These are phyloP conservation scores for Cremastinae sp. DNA, from an alignment of 2,888 invertebrate species.

Conservation along the genomic window DNA sequence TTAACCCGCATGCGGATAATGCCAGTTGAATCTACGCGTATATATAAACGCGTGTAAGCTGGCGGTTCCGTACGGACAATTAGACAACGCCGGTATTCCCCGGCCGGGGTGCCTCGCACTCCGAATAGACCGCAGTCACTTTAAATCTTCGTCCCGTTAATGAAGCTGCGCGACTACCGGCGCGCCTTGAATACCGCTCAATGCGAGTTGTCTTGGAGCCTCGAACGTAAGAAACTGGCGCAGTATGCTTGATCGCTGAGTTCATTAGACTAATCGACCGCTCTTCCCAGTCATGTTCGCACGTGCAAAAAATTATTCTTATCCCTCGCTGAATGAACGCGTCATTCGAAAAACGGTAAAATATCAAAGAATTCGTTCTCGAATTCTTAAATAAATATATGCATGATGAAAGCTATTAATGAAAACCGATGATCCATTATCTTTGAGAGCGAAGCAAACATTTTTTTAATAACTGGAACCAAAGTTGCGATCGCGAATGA, in stretches of 20 bases:
- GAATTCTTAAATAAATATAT: too few species aligned
- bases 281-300: slow-evolving; percentile 2
- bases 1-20: slow-evolving; percentile 55
- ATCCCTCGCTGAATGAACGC: background rate
- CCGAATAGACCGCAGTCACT: slow-evolving; percentile 38
- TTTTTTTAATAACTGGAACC: too few species aligned
- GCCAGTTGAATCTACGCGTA: slow-evolving; percentile 40
- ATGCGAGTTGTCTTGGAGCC: slow-evolving; percentile 22
- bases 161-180: slow-evolving; percentile 38
- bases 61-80: slow-evolving; percentile 43
- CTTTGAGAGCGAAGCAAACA: too few species aligned
- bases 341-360: too few species aligned
- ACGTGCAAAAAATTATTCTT: slow-evolving; percentile 22
- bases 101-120: background rate
- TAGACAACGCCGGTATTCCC: slow-evolving; percentile 47
- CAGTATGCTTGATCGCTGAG: slow-evolving; percentile 68
- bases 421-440: too few species aligned
- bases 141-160: slow-evolving; percentile 59
- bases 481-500: too few species aligned
- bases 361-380: too few species aligned
- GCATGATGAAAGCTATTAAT: too few species aligned
- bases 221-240: slow-evolving; percentile 45
- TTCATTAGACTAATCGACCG: slow-evolving; percentile 74
- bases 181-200: background rate
- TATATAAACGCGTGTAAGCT: background rate